Evolutionary conservation across 2,888 invertebrate genomes (phyloP).

Genomic region (Pterostichus niger): DNA sequence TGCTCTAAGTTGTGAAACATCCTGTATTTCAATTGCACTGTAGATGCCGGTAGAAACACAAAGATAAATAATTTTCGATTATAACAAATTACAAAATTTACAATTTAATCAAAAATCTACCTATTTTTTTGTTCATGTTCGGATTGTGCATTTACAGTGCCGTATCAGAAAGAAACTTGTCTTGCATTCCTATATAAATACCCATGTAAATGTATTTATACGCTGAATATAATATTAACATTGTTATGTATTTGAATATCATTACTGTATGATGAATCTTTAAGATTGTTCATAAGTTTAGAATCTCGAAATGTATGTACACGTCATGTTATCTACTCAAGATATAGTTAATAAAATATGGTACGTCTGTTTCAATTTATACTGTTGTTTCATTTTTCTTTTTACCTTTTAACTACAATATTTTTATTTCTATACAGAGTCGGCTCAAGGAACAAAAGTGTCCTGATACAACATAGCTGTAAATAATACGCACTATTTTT

Average conservation of each 20-base stretch:
- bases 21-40: slow-evolving; percentile 35
- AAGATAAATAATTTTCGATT: slow-evolving; percentile 2
- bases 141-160: slow-evolving; percentile 43
- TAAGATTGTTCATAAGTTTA: slow-evolving; percentile 64
- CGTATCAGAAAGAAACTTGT: neutral
- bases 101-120: neutral
- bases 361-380: slow-evolving; percentile 64
- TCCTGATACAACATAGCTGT: too few species aligned
- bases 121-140: slow-evolving; percentile 9
- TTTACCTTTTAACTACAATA: slow-evolving; percentile 4
- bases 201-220: slow-evolving; percentile 63
- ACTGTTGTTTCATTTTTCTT: slow-evolving; percentile 31
- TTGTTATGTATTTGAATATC: slow-evolving; percentile 67
- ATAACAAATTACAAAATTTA: neutral
- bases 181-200: slow-evolving; percentile 52
- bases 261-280: slow-evolving; percentile 63
- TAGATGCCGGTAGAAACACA: slow-evolving; percentile 22
- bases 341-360: slow-evolving; percentile 66
- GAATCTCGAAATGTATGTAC: slow-evolving; percentile 60
- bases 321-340: slow-evolving; percentile 66
- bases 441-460: too few species aligned
- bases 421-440: slow-evolving; percentile 1
- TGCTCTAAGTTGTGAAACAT: too few species aligned
- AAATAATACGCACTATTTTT: too few species aligned
- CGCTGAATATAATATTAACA: slow-evolving; percentile 62